A percentile compares a stretch with the other conserved stretches of the same genome.
These are phyloP conservation scores for Aurelia sp. DNA, from an alignment of 30 jellyfish, hydroid and myxozoan genomes.

Conservation along the genomic window DNA sequence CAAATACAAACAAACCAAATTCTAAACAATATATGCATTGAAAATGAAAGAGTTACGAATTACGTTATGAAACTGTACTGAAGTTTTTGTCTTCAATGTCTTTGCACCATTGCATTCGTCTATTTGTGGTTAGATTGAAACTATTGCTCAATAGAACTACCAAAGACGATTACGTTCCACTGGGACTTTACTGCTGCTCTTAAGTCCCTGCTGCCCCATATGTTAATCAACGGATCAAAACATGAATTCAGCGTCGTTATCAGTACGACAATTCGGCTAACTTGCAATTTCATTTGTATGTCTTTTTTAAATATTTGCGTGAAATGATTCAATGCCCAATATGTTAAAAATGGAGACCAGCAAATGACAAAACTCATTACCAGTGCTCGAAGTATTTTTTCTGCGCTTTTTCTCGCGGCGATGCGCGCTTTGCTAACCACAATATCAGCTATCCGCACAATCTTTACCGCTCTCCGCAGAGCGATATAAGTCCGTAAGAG, in stretches of 20 bases:
- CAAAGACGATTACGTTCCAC: neutral
- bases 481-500: slow-evolving; percentile 3
- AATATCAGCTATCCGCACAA: neutral
- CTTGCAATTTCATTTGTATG: neutral
- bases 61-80: no score
- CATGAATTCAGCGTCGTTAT: slow-evolving; percentile 13
- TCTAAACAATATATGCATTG: no score
- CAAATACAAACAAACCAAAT: no score
- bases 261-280: neutral
- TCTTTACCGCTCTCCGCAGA: neutral
- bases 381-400: slow-evolving; percentile 10
- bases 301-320: neutral
- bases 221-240: slow-evolving; percentile 11
- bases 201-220: slow-evolving; percentile 19
- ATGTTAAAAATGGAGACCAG: slow-evolving; percentile 19
- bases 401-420: neutral
- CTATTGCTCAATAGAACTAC: no score
- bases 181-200: neutral
- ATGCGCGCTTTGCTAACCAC: neutral
- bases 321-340: slow-evolving; percentile 18
- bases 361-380: neutral
- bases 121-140: no score
- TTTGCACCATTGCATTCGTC: no score
- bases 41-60: no score
- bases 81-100: no score